A percentile compares a stretch with the other conserved stretches of the same genome.
Conservation (phyloP, 2,888 invertebrate genomes). For the Ormyrus nitidulus region DNA sequence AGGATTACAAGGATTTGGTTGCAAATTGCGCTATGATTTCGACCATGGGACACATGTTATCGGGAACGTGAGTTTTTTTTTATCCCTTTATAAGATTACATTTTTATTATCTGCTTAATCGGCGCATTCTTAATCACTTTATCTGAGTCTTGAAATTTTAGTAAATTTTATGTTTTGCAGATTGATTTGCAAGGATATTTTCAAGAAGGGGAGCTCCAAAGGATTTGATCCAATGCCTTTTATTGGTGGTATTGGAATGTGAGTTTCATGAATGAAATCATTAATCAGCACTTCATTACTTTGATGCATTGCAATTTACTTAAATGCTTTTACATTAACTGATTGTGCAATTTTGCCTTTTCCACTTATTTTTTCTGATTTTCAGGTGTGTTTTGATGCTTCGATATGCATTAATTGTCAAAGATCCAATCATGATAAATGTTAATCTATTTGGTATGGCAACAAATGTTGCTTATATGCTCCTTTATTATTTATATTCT, state of each 20-base stretch:
- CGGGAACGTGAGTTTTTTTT: slow-evolving; percentile 79
- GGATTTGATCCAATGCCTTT: slow-evolving; percentile 84
- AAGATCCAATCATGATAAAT: slow-evolving; percentile 85
- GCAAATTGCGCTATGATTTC: slow-evolving; percentile 84
- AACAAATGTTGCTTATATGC: slow-evolving; percentile 82
- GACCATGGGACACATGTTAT: slow-evolving; percentile 89
- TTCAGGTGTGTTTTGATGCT: slow-evolving; percentile 85
- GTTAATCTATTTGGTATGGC: slow-evolving; percentile 86
- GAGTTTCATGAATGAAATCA: slow-evolving; percentile 74
- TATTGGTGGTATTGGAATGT: slow-evolving; percentile 87
- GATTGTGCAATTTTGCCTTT: neutral
- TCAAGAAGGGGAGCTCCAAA: slow-evolving; percentile 81
- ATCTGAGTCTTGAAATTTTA: neutral
- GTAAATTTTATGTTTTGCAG: slow-evolving; percentile 61
- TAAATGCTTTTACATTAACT: neutral
- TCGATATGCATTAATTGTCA: slow-evolving; percentile 84
- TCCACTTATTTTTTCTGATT: neutral
- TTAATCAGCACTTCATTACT: neutral
- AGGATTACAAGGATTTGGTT: slow-evolving; percentile 83
- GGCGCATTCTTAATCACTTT: neutral
- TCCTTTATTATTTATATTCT: slow-evolving; percentile 82
- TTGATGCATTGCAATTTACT: neutral
- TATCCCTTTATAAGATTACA: neutral
- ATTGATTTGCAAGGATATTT: slow-evolving; percentile 85
- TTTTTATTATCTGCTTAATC: neutral